Percentiles rank a stretch among this genome's conserved stretches.
phyloP scores from a whole-genome alignment of 1,140 invertebrate genomes.

The Aphis craccivora region DNA sequence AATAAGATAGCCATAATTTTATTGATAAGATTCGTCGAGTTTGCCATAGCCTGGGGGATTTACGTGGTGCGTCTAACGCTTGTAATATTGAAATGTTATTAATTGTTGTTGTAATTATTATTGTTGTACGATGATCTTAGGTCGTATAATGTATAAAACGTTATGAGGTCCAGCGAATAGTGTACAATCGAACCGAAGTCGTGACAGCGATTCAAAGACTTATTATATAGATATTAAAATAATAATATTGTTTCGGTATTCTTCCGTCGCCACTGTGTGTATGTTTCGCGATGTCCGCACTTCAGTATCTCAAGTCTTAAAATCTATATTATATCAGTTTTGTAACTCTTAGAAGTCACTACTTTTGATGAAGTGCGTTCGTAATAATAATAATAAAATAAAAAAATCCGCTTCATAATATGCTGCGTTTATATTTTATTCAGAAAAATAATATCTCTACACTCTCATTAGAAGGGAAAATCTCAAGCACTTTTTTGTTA shows the following conservation, averaged over 20 bases:
- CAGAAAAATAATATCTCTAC: too few relatives aligned
- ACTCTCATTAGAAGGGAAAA: background rate
- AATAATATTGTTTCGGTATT: background rate
- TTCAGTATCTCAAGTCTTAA: background rate
- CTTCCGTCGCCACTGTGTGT: too few relatives aligned
- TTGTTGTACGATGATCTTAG: background rate
- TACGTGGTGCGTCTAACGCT: background rate
- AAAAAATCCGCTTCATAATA: too few relatives aligned
- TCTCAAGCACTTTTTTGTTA: background rate
- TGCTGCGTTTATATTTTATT: background rate
- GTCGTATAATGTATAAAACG: background rate
- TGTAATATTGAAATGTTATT: background rate
- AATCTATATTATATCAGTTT: background rate
- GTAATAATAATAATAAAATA: too few relatives aligned
- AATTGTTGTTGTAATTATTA: background rate
- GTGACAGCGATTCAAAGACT: background rate
- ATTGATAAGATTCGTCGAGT: background rate
- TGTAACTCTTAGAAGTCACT: background rate
- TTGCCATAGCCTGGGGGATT: background rate
- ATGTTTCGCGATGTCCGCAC: background rate
- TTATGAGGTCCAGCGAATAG: background rate
- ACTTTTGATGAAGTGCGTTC: background rate
- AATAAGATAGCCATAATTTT: background rate
- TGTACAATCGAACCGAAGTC: background rate
- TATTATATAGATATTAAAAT: background rate